These are phyloP conservation scores for Amaurobius ferox DNA, from an alignment of 2,888 invertebrate species.

Conservation along the genomic window DNA sequence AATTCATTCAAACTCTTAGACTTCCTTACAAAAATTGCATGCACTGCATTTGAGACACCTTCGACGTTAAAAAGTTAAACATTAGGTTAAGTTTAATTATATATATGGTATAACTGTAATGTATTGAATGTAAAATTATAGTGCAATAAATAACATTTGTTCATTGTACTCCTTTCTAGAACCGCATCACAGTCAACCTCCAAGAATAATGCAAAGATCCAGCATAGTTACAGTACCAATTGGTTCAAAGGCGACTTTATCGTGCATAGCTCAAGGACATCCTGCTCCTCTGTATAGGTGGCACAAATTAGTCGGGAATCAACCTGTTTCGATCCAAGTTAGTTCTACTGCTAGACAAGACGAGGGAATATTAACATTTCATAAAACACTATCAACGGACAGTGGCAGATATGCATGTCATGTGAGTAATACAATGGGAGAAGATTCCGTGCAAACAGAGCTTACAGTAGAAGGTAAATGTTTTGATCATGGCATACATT, in stretches of 20 bases:
- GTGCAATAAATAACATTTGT: no score
- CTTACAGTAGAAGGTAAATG: slow-evolving; percentile 77
- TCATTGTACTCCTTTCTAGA: slow-evolving; percentile 67
- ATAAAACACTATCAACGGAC: slow-evolving; percentile 75
- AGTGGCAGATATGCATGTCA: slow-evolving; percentile 77
- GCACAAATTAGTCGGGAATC: slow-evolving; percentile 59
- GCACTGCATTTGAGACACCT: no score
- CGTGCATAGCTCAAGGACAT: slow-evolving; percentile 85
- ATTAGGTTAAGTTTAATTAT: no score
- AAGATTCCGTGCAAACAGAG: slow-evolving; percentile 75
- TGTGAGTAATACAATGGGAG: slow-evolving; percentile 77
- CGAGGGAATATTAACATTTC: slow-evolving; percentile 77
- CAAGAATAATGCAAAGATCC: slow-evolving; percentile 71
- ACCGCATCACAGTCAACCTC: slow-evolving; percentile 71
- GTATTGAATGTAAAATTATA: no score
- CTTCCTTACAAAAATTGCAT: no score
- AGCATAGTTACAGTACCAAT: slow-evolving; percentile 48
- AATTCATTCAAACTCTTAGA: no score
- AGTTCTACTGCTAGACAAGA: slow-evolving; percentile 72
- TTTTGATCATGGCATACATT: no score
- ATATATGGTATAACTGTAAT: no score
- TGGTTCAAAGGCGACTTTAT: slow-evolving; percentile 80
- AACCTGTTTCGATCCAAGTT: slow-evolving; percentile 75
- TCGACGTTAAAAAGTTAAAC: no score
- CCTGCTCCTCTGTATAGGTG: slow-evolving; percentile 86